A percentile compares a stretch with the other conserved stretches of the same genome.
Conservation (phyloP, 2,888 invertebrate genomes). For the Limnephilus marmoratus region DNA sequence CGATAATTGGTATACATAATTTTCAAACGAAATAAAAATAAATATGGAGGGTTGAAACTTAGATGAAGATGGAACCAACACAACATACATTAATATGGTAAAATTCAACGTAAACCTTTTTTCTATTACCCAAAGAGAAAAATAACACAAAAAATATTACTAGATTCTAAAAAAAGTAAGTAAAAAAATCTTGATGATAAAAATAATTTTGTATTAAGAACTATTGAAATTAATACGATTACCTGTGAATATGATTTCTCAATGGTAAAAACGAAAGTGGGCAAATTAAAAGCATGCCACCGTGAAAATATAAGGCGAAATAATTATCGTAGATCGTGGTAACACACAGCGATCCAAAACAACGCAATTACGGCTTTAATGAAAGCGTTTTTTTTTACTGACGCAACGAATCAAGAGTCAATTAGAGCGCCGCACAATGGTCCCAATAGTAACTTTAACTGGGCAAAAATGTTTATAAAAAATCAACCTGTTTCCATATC, state of each 20-base stretch:
- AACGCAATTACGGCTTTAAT: constrained; percentile 2
- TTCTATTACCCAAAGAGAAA: not conserved
- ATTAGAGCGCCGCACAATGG: not conserved
- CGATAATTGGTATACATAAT: not conserved
- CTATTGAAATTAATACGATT: not conserved
- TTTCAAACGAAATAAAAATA: not conserved
- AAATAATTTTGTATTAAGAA: not conserved
- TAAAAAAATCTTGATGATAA: not conserved
- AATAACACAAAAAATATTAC: not conserved
- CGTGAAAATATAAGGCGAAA: constrained; percentile 15
- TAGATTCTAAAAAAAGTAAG: not conserved
- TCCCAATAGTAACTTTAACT: not conserved
- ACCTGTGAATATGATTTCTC: not conserved
- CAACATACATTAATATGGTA: no score
- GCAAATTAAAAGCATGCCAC: not conserved
- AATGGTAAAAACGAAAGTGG: not conserved
- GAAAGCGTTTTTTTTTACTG: not conserved
- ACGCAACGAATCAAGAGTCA: not conserved
- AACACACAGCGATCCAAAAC: not conserved
- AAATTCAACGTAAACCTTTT: no score
- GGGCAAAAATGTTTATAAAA: not conserved
- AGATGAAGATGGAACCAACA: no score
- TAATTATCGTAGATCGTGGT: not conserved
- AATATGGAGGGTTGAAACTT: not conserved
- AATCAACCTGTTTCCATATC: no score